Conservation (phyloP, 2,888 invertebrate species). For the Dicycla oo region DNA sequence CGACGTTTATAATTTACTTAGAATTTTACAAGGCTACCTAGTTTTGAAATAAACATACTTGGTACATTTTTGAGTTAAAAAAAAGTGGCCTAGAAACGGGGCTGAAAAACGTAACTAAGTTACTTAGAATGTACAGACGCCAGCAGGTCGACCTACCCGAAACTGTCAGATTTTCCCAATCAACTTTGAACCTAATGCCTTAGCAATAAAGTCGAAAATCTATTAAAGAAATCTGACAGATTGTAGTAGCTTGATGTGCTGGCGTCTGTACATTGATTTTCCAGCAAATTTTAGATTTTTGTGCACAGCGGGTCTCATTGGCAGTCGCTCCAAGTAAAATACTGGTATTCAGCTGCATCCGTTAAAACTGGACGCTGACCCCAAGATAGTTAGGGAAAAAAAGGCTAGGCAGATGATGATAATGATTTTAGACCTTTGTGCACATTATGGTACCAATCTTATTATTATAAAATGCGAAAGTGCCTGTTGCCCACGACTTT, state of each 20-base stretch:
- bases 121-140: not conserved
- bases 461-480: too few relatives aligned
- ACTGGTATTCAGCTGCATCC: not conserved
- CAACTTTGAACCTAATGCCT: too few relatives aligned
- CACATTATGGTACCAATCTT: not conserved
- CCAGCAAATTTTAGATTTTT: not conserved
- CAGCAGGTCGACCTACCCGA: too few relatives aligned
- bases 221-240: too few relatives aligned
- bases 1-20: conserved; percentile 19
- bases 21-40: conserved; percentile 28
- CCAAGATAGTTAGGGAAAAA: not conserved
- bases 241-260: too few relatives aligned
- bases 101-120: not conserved
- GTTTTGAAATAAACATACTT: conserved; percentile 23
- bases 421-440: not conserved
- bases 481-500: too few relatives aligned
- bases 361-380: too few relatives aligned
- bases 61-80: not conserved
- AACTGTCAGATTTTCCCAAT: too few relatives aligned
- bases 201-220: too few relatives aligned
- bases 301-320: not conserved
- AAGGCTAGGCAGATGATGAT: not conserved
- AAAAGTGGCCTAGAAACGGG: conserved; percentile 10
- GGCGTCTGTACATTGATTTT: conserved; percentile 8
- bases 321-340: not conserved